Conservation (phyloP, 1,140 invertebrate species). For the Amphibalanus amphitrite region DNA sequence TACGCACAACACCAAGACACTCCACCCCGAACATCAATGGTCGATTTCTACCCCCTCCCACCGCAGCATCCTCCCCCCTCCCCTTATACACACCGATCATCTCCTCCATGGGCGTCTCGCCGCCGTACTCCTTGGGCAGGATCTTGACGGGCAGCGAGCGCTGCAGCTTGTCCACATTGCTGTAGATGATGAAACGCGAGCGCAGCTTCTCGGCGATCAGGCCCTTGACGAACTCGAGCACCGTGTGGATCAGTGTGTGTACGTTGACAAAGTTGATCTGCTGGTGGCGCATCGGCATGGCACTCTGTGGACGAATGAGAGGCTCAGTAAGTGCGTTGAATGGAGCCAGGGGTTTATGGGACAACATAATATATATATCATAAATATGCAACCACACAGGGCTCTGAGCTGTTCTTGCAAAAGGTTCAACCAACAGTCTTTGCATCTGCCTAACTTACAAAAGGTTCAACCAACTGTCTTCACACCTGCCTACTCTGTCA, state of each 20-base stretch:
- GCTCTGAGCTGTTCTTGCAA: neutral
- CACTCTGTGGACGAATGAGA: constrained; percentile 38
- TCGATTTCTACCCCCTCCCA: no score
- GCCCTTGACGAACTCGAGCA: constrained; percentile 57
- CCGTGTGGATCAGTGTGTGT: constrained; percentile 48
- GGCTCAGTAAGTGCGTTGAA: constrained; percentile 9
- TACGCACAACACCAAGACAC: no score
- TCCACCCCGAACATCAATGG: no score
- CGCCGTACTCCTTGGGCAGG: constrained; percentile 69
- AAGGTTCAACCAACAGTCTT: neutral
- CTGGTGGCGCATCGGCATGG: constrained; percentile 72
- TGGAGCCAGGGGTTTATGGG: no score
- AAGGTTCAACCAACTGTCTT: neutral
- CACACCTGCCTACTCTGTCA: neutral
- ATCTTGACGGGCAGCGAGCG: constrained; percentile 49
- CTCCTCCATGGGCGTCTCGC: constrained; percentile 49
- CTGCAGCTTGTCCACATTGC: constrained; percentile 45
- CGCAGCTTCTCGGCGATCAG: constrained; percentile 63
- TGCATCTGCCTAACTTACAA: neutral
- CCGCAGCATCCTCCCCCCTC: no score
- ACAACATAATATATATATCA: neutral
- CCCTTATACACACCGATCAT: constrained; percentile 66
- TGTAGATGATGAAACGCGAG: constrained; percentile 50
- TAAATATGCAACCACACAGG: neutral
- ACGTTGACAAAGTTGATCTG: constrained; percentile 67